Conservation (phyloP, 2,888 invertebrate genomes). For the Branchipolynoe longqiensis region DNA sequence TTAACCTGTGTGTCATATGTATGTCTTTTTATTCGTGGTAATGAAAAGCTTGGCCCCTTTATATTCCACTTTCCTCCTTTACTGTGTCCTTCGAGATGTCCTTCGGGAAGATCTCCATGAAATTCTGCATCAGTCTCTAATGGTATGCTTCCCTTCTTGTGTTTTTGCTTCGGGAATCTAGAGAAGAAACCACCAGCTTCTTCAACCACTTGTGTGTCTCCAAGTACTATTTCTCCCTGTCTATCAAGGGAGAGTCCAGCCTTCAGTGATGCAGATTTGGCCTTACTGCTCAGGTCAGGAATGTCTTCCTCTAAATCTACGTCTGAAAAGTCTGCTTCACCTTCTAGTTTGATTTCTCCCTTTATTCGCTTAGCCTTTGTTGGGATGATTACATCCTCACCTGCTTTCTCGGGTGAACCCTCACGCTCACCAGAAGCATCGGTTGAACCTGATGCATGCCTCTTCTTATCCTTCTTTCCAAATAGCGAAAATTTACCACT, state of each 20-base stretch:
- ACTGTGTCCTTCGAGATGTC: neutral
- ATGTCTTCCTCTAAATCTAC: neutral
- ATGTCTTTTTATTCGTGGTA: slow-evolving; percentile 19
- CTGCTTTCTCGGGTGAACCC: slow-evolving; percentile 8
- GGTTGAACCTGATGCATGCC: slow-evolving; percentile 17
- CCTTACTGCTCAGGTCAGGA: neutral
- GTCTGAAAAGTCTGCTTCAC: slow-evolving; percentile 6
- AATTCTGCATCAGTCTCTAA: slow-evolving; percentile 18
- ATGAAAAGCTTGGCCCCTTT: slow-evolving; percentile 39
- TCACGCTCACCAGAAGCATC: slow-evolving; percentile 41
- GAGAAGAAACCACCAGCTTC: slow-evolving; percentile 40
- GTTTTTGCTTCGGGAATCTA: neutral
- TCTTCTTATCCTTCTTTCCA: slow-evolving; percentile 47
- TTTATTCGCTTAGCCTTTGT: slow-evolving; percentile 14
- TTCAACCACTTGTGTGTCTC: slow-evolving; percentile 39
- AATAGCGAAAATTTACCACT: slow-evolving; percentile 52
- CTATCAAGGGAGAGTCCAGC: neutral
- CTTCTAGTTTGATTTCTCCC: slow-evolving; percentile 15
- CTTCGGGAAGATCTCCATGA: slow-evolving; percentile 6
- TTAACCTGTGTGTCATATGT: neutral
- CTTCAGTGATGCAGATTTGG: neutral
- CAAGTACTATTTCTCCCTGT: slow-evolving; percentile 35
- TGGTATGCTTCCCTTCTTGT: slow-evolving; percentile 34
- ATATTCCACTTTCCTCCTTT: slow-evolving; percentile 40
- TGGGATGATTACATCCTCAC: neutral